These are phyloP conservation scores for Labia minor DNA, from an alignment of 2,888 invertebrate genomes.

Conservation along the genomic window DNA sequence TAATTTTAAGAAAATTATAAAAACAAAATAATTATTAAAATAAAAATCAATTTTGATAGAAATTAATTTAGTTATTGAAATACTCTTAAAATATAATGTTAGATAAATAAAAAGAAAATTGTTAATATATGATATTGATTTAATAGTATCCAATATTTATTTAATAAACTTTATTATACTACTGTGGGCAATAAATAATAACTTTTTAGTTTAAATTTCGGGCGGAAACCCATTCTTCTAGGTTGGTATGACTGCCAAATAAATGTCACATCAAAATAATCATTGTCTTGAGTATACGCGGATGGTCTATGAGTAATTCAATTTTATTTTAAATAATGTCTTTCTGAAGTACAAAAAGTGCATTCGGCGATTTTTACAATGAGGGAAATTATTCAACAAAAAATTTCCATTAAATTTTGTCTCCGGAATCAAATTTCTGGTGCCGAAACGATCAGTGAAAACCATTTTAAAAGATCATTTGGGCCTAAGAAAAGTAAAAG, in stretches of 20 bases:
- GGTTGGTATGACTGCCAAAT: conserved; percentile 23
- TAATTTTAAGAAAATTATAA: too few species aligned
- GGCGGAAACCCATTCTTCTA: conserved; percentile 23
- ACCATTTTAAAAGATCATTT: too few species aligned
- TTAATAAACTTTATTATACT: not conserved
- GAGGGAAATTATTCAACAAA: conserved; percentile 23
- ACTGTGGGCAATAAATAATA: conserved; percentile 14
- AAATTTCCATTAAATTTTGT: conserved; percentile 23
- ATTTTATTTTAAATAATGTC: too few species aligned
- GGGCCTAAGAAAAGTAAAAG: too few species aligned
- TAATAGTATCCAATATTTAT: too few species aligned
- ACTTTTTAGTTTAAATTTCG: not conserved
- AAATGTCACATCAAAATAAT: conserved; percentile 22
- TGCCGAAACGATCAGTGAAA: conserved; percentile 25
- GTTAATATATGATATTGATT: too few species aligned
- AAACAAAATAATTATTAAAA: too few species aligned
- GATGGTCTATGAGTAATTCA: not conserved
- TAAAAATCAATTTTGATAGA: too few species aligned
- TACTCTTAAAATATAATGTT: too few species aligned
- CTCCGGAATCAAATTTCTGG: conserved; percentile 23
- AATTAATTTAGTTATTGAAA: too few species aligned
- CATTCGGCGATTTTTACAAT: conserved; percentile 24
- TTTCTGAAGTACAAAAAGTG: conserved; percentile 18
- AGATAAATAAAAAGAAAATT: too few species aligned
- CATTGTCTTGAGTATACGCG: conserved; percentile 19